Percentiles rank a stretch among this genome's conserved stretches.
These are phyloP conservation scores for Spisula subtruncata DNA, from an alignment of 2,888 invertebrate species.

Conservation along the genomic window DNA sequence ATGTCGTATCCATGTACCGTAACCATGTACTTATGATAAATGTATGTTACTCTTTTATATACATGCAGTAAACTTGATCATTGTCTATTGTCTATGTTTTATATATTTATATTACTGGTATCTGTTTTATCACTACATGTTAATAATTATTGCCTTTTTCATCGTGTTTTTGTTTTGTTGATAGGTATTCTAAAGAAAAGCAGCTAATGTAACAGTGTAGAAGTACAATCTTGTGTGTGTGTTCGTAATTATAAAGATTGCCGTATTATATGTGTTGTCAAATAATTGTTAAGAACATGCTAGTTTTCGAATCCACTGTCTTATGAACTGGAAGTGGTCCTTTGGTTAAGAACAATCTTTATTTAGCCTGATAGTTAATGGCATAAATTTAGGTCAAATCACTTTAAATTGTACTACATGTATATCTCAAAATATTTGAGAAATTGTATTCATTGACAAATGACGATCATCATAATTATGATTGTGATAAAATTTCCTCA, in stretches of 20 bases:
- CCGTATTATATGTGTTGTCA: neutral
- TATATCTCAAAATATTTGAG: too few relatives aligned
- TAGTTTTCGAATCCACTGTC: too few relatives aligned
- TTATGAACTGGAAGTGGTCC: too few relatives aligned
- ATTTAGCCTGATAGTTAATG: too few relatives aligned
- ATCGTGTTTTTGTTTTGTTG: neutral
- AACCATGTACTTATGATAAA: neutral
- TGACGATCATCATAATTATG: too few relatives aligned
- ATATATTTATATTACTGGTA: neutral
- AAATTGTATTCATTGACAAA: too few relatives aligned
- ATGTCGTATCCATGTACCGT: neutral
- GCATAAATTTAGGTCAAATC: too few relatives aligned
- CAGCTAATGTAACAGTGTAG: neutral
- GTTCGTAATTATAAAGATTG: neutral
- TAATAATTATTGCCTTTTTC: neutral
- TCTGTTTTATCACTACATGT: slow-evolving; percentile 1
- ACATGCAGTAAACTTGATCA: neutral
- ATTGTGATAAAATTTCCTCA: too few relatives aligned
- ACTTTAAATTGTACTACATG: too few relatives aligned
- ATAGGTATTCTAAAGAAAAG: neutral
- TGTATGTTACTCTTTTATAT: neutral
- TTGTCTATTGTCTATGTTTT: neutral
- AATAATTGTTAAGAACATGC: too few relatives aligned
- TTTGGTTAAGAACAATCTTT: too few relatives aligned
- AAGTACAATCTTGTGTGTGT: neutral